Conservation (phyloP, 1,140 invertebrate species). For the Idris sp. region DNA sequence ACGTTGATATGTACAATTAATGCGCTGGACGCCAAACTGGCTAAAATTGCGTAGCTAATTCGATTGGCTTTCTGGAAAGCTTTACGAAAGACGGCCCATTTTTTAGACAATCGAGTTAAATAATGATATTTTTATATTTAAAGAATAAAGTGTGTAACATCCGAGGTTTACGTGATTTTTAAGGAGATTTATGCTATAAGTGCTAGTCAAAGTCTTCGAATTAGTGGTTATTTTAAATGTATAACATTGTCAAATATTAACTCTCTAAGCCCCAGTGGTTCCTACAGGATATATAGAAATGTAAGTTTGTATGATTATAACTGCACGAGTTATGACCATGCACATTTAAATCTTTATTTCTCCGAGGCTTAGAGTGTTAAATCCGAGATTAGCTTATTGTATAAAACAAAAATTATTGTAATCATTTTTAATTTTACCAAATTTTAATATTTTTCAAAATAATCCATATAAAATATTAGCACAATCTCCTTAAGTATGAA, state of each 20-base stretch:
- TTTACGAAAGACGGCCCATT: slow-evolving; percentile 34
- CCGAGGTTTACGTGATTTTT: slow-evolving; percentile 12
- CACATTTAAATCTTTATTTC: too few relatives aligned
- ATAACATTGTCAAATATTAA: too few relatives aligned
- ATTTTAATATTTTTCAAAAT: too few relatives aligned
- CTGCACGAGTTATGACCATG: too few relatives aligned
- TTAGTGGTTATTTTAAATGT: slow-evolving; percentile 21
- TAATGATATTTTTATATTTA: slow-evolving; percentile 15
- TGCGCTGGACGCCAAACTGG: slow-evolving; percentile 60
- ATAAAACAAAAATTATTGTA: too few relatives aligned
- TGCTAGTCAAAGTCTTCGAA: slow-evolving; percentile 52
- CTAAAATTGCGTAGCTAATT: slow-evolving; percentile 50
- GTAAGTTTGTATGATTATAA: too few relatives aligned
- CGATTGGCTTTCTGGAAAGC: slow-evolving; percentile 55
- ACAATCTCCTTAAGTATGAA: slow-evolving; percentile 39
- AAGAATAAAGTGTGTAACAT: slow-evolving; percentile 2
- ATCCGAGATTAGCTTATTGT: too few relatives aligned
- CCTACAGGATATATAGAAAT: too few relatives aligned
- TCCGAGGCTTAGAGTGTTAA: too few relatives aligned
- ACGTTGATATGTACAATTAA: slow-evolving; percentile 53
- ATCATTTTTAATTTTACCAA: too few relatives aligned
- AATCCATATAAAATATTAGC: slow-evolving; percentile 22
- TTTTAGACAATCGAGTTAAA: slow-evolving; percentile 30
- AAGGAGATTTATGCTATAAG: slow-evolving; percentile 42
- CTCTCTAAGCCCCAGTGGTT: too few relatives aligned